Evolutionary conservation across 2,113 vertebrate genomes (phyloP).

Genomic region (Cyanoramphus novaezelandiae): DNA sequence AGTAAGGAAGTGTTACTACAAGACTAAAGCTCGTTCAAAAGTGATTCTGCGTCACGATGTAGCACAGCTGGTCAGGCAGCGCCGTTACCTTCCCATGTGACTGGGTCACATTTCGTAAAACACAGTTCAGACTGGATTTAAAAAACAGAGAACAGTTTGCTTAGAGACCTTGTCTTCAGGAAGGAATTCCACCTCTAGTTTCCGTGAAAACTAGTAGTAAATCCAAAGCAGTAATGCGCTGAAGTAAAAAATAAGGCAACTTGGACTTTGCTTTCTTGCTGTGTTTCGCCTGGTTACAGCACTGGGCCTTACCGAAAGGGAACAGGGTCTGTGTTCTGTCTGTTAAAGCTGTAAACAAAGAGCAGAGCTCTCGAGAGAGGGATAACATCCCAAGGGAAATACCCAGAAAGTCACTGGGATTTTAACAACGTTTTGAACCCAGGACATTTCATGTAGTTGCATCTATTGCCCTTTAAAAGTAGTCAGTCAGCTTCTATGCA

Average conservation of each 20-base stretch:
- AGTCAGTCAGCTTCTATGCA: slow-evolving; percentile 4
- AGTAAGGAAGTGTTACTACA: background rate
- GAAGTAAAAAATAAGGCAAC: slow-evolving; percentile 55
- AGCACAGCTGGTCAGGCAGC: background rate
- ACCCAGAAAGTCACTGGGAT: background rate
- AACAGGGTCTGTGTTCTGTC: background rate
- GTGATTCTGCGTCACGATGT: background rate
- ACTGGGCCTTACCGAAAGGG: accelerated
- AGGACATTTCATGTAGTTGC: background rate
- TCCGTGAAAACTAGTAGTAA: background rate
- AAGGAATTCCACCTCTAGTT: background rate
- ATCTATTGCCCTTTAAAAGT: slow-evolving; percentile 12
- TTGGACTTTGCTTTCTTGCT: accelerated
- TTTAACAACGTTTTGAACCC: background rate
- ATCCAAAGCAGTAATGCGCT: background rate
- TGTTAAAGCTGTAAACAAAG: slow-evolving; percentile 52
- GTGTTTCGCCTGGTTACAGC: background rate
- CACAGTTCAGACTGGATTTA: background rate
- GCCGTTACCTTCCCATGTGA: background rate
- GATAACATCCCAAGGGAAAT: background rate
- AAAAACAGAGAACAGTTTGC: background rate
- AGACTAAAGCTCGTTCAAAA: background rate
- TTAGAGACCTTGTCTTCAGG: background rate
- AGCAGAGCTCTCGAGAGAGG: background rate
- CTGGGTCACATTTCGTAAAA: background rate